Percentiles rank a stretch among this genome's conserved stretches.
Evolutionary conservation across 2,113 vertebrate genomes (phyloP).

Genomic region (Panthera tigris): DNA sequence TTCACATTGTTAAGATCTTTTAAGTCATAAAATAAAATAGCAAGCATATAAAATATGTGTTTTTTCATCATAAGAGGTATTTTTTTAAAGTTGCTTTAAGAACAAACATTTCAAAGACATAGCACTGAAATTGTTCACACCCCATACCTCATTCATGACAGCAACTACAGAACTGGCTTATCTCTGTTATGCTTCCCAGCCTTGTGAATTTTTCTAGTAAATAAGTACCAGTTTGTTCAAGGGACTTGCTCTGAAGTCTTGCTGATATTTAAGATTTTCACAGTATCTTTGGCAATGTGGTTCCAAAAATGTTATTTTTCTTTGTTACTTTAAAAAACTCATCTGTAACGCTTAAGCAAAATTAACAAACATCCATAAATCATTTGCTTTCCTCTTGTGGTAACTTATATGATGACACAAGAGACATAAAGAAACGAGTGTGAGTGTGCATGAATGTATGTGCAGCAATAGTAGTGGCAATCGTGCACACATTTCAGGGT

Average conservation of each 20-base stretch:
- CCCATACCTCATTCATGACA: neutral
- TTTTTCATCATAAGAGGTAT: neutral
- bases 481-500: rapidly evolving
- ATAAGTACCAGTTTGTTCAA: conserved; percentile 40
- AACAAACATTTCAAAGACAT: conserved; percentile 39
- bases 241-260: conserved; percentile 54
- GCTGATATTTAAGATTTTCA: conserved; percentile 53
- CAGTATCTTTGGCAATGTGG: conserved; percentile 45
- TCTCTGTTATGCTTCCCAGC: neutral
- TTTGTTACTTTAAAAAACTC: neutral
- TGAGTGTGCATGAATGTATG: neutral
- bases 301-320: conserved; percentile 44
- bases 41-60: neutral
- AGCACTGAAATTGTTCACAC: neutral
- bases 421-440: neutral
- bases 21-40: neutral
- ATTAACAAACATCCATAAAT: neutral
- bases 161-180: neutral
- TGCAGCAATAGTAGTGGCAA: neutral
- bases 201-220: conserved; percentile 15
- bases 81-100: neutral
- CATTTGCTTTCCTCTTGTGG: neutral
- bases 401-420: neutral
- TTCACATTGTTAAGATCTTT: neutral
- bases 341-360: conserved; percentile 4